Percentiles rank a stretch among this genome's conserved stretches.
These are phyloP conservation scores for Podotricha telesiphe DNA, from an alignment of 2,888 invertebrate species.

Conservation along the genomic window DNA sequence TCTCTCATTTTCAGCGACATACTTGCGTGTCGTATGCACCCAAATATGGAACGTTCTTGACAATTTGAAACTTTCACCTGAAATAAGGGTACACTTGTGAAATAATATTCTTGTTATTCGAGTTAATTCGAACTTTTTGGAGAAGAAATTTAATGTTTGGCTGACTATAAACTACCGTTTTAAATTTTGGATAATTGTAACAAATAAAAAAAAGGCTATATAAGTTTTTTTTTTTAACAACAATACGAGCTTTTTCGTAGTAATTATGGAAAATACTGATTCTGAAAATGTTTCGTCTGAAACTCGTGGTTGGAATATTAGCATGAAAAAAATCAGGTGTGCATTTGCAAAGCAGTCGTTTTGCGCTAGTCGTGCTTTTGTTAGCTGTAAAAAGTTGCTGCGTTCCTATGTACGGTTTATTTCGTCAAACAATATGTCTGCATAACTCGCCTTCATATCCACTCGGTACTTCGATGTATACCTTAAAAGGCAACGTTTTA, in stretches of 20 bases:
- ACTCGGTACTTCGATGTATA: slow-evolving; percentile 39
- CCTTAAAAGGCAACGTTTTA: slow-evolving; percentile 72
- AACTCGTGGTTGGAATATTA: slow-evolving; percentile 5
- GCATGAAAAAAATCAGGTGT: slow-evolving; percentile 1
- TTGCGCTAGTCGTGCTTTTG: slow-evolving; percentile 43
- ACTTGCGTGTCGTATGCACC: slow-evolving; percentile 17
- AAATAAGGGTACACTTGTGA: background rate
- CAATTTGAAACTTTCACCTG: slow-evolving; percentile 10
- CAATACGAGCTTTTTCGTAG: background rate
- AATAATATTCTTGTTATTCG: background rate
- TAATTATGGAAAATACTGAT: slow-evolving; percentile 1
- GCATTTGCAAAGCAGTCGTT: slow-evolving; percentile 24
- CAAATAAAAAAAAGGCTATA: background rate
- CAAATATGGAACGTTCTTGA: slow-evolving; percentile 17
- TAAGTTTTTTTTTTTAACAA: background rate
- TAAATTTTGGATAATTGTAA: too few species aligned
- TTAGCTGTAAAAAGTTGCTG: slow-evolving; percentile 50
- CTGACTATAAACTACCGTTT: too few species aligned
- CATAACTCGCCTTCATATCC: slow-evolving; percentile 61
- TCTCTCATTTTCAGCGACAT: slow-evolving; percentile 37
- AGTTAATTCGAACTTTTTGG: background rate
- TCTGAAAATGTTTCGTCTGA: slow-evolving; percentile 13
- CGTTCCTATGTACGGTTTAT: slow-evolving; percentile 56
- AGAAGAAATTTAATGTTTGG: background rate
- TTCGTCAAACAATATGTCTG: slow-evolving; percentile 63